Evolutionary conservation across 2,888 invertebrate species (phyloP).

Genomic region (Petrolisthes cinctipes): DNA sequence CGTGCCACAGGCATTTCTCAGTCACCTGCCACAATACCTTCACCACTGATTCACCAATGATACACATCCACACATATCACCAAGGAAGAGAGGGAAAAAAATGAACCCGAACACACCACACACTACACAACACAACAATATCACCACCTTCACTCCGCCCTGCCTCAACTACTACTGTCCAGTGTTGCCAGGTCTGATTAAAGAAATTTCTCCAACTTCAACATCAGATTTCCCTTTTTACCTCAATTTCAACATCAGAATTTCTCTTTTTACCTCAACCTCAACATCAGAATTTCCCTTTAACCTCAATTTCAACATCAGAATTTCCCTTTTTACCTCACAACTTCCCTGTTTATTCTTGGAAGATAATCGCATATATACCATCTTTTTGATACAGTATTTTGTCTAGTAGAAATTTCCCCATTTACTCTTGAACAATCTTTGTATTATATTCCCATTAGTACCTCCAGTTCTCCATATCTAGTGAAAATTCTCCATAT

Average conservation of each 20-base stretch:
- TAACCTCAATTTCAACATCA: too few relatives aligned
- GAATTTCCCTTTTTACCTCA: not conserved
- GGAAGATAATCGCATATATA: too few relatives aligned
- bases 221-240: not conserved
- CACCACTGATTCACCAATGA: conserved; percentile 21
- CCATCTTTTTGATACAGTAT: too few relatives aligned
- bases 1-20: conserved; percentile 62
- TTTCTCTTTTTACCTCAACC: too few relatives aligned
- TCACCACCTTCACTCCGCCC: conserved; percentile 11
- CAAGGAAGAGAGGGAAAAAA: conserved; percentile 2
- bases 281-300: too few relatives aligned
- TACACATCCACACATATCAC: conserved; percentile 39
- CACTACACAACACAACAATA: conserved; percentile 1
- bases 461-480: too few relatives aligned
- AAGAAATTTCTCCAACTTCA: not conserved
- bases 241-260: too few relatives aligned
- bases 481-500: too few relatives aligned
- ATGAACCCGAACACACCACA: not conserved
- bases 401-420: too few relatives aligned
- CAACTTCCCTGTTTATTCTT: too few relatives aligned
- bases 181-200: not conserved
- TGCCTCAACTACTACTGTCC: conserved; percentile 42
- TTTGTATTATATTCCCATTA: not conserved
- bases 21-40: conserved; percentile 30
- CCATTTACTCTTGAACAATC: not conserved